Percentiles rank a stretch among this genome's conserved stretches.
phyloP scores from a whole-genome alignment of 1,140 invertebrate species.

The Akabosia matsudoensis region DNA sequence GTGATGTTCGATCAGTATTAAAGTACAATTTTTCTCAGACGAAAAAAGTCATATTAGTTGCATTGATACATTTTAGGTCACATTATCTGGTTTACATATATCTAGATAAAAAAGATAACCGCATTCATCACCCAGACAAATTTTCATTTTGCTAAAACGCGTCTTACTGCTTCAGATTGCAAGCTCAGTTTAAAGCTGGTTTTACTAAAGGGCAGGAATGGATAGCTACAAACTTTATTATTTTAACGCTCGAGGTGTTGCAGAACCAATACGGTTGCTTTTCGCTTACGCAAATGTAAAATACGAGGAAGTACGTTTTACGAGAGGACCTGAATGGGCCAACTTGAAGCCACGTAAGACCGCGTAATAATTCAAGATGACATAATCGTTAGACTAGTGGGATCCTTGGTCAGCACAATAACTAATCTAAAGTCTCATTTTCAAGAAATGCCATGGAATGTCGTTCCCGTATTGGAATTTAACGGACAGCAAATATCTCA shows the following conservation, averaged over 20 bases:
- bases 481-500: slow-evolving; percentile 64
- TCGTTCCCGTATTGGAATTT: slow-evolving; percentile 65
- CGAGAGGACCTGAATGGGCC: not conserved
- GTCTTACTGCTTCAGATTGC: no score
- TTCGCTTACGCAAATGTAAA: slow-evolving; percentile 61
- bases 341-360: not conserved
- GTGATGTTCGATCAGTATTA: no score
- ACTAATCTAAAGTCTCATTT: not conserved
- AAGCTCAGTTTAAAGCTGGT: no score
- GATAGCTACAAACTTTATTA: slow-evolving; percentile 60
- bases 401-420: not conserved
- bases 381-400: not conserved
- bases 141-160: no score
- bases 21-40: no score
- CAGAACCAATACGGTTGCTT: slow-evolving; percentile 65
- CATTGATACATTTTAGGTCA: no score
- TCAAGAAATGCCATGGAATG: slow-evolving; percentile 58
- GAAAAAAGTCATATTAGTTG: no score
- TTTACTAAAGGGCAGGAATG: no score
- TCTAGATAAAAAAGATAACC: no score
- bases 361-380: not conserved
- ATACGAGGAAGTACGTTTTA: slow-evolving; percentile 62
- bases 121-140: no score
- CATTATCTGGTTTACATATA: no score
- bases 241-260: slow-evolving; percentile 63